phyloP scores from a whole-genome alignment of 2,888 invertebrate species.

The Capitulum mitella region DNA sequence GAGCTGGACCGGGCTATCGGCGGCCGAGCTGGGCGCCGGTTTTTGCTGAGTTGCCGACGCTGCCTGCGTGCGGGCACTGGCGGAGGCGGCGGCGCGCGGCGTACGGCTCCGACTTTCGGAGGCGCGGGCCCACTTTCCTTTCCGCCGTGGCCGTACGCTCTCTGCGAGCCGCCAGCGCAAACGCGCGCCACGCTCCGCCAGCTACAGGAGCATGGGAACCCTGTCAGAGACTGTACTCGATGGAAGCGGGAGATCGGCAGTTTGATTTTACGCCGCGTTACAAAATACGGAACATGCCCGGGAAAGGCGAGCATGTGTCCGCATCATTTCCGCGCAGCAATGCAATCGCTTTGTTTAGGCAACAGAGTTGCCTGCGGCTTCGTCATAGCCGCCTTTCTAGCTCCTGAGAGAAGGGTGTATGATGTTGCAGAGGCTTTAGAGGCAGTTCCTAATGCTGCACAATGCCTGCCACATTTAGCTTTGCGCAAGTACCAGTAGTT shows the following conservation, averaged over 20 bases:
- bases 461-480: too few relatives aligned
- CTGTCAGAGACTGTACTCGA: background rate
- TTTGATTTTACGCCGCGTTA: background rate
- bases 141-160: background rate
- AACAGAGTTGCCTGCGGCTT: too few relatives aligned
- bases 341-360: too few relatives aligned
- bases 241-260: background rate
- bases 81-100: background rate
- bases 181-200: too few relatives aligned
- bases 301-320: too few relatives aligned
- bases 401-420: too few relatives aligned
- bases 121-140: background rate
- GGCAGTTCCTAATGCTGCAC: too few relatives aligned
- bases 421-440: too few relatives aligned
- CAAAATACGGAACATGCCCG: background rate
- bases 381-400: too few relatives aligned
- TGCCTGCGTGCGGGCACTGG: background rate
- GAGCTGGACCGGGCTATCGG: too few relatives aligned
- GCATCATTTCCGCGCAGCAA: too few relatives aligned
- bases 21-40: background rate
- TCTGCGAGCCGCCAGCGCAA: background rate
- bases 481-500: too few relatives aligned
- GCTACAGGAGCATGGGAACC: background rate
- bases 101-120: background rate
- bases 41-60: background rate